Conservation (phyloP, 2,113 vertebrate species). For the Tringa solitaria region DNA sequence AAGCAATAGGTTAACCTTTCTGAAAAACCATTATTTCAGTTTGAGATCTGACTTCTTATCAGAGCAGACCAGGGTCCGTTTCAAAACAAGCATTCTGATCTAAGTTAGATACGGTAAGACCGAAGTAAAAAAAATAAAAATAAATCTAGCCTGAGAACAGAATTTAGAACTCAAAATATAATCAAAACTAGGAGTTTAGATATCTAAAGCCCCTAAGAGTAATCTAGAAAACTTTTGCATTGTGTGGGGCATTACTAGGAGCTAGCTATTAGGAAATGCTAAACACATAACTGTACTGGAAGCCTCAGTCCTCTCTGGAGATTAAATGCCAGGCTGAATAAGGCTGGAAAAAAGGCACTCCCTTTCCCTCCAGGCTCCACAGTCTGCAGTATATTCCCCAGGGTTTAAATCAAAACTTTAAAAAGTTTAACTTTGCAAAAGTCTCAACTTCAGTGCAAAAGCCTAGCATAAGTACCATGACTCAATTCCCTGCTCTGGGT, state of each 20-base stretch:
- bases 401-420: constrained; percentile 12
- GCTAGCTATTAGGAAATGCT: constrained; percentile 16
- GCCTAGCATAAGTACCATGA: neutral
- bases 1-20: neutral
- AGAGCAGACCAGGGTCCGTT: neutral
- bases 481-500: neutral
- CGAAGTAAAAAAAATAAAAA: neutral
- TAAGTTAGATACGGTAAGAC: fast-evolving
- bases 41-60: neutral
- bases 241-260: neutral
- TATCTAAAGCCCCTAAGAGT: neutral
- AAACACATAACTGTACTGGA: constrained; percentile 12
- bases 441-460: neutral
- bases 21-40: neutral
- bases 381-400: neutral
- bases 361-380: neutral
- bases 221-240: neutral
- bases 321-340: constrained; percentile 53
- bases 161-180: neutral
- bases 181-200: neutral
- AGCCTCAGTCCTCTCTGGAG: constrained; percentile 18
- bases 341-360: constrained; percentile 5
- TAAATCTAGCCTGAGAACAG: neutral
- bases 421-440: neutral
- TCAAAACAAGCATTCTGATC: neutral